These are phyloP conservation scores for Ancistrus triradiatus DNA, from an alignment of 2,113 vertebrate genomes.

Conservation along the genomic window DNA sequence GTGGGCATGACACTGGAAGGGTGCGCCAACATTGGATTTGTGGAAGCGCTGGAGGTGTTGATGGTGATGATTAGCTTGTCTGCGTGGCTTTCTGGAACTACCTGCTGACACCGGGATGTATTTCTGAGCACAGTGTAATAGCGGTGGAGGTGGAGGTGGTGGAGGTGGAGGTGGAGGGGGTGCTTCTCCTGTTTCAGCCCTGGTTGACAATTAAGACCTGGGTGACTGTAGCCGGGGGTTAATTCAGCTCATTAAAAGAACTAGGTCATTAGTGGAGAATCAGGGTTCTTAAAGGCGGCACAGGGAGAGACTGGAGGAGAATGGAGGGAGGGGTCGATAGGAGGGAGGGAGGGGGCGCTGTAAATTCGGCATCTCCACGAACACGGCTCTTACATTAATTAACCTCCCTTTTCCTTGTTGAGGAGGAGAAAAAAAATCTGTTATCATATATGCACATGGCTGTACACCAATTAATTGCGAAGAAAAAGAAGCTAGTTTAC, in stretches of 20 bases:
- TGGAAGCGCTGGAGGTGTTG: constrained; percentile 31
- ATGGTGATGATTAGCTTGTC: constrained; percentile 67
- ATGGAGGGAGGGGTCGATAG: constrained; percentile 64
- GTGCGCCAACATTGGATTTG: no score
- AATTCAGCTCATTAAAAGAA: constrained; percentile 99
- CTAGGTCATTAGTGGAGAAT: constrained; percentile 99
- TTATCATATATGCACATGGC: constrained; percentile 90
- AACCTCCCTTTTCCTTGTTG: constrained; percentile 96
- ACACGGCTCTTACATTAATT: constrained; percentile 99
- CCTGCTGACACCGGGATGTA: constrained; percentile 77
- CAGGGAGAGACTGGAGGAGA: constrained; percentile 70
- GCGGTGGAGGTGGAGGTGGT: constrained; percentile 19
- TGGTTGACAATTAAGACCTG: constrained; percentile 99
- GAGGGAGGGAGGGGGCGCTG: constrained; percentile 68
- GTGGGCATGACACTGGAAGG: no score
- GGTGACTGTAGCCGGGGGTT: constrained; percentile 99
- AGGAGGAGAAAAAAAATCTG: constrained; percentile 65
- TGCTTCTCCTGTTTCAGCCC: constrained; percentile 89
- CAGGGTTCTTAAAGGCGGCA: constrained; percentile 96
- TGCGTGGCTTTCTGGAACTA: constrained; percentile 85
- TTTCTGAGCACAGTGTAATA: constrained; percentile 94
- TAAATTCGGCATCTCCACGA: constrained; percentile 91
- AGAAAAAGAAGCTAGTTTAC: constrained; percentile 79
- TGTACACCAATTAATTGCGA: constrained; percentile 95
- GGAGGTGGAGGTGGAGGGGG: constrained; percentile 64